Evolutionary conservation across 2,113 vertebrate genomes (phyloP).

Genomic region (Apistogramma diplotaenia): DNA sequence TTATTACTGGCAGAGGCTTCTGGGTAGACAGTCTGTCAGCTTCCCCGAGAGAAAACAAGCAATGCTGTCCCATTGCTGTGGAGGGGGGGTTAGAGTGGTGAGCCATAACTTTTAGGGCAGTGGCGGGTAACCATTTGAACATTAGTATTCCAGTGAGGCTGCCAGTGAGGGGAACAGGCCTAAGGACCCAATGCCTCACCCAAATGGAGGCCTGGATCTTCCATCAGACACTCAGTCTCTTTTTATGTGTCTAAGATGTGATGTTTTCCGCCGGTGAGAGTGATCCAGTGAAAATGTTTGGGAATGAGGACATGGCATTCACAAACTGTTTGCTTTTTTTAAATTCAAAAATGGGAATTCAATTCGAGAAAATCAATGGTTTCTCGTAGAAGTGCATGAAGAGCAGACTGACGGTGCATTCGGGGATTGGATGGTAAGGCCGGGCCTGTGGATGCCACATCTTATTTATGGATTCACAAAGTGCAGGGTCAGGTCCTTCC

Average conservation of each 20-base stretch:
- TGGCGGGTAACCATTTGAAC: constrained; percentile 49
- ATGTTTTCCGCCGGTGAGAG: neutral
- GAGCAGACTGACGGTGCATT: constrained; percentile 44
- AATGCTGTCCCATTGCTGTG: constrained; percentile 38
- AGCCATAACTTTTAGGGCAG: constrained; percentile 62
- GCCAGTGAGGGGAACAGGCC: constrained; percentile 43
- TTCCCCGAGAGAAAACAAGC: constrained; percentile 47
- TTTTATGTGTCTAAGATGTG: constrained; percentile 23
- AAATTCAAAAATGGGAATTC: neutral
- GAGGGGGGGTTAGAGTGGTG: constrained; percentile 9
- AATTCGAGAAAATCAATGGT: neutral
- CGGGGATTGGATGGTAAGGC: constrained; percentile 34
- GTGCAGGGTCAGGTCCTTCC: constrained; percentile 69
- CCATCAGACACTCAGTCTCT: constrained; percentile 8
- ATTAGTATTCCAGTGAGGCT: constrained; percentile 71
- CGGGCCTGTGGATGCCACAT: constrained; percentile 47
- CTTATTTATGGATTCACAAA: constrained; percentile 72
- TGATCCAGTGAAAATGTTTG: neutral
- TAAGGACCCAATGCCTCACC: constrained; percentile 42
- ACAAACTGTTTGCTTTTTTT: neutral
- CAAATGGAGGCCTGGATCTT: constrained; percentile 40
- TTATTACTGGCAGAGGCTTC: constrained; percentile 40
- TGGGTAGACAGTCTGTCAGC: constrained; percentile 56
- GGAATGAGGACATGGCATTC: neutral
- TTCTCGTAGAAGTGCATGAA: constrained; percentile 2